Base-by-base conservation (phyloP, 2,113 vertebrate genomes). In the Lasiurus cinereus region DNA sequence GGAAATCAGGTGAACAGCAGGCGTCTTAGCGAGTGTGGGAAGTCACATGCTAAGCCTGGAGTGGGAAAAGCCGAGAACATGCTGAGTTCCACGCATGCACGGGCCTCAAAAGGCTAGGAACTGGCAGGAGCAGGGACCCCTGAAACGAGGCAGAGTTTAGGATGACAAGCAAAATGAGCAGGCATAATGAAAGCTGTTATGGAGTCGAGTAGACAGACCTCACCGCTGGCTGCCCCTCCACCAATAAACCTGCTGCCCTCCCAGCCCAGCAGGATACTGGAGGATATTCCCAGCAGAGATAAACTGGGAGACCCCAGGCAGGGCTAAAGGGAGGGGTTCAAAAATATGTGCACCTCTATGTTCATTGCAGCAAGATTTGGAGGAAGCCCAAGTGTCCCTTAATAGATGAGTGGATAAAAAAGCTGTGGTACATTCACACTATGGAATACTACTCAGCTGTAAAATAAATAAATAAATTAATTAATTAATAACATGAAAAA, bases 11-110 rank as follows among this genome's bases (percentile, higher is more conserved):
- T 67, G n/a, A 66, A 74, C 36, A 72, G 54, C 43, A 46, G 36
- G 5, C n/a, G 9, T 84, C 54, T 91, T 46, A 31, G 66, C 54
- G 39, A 50, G 43, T 1, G 4, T 50, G 39, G 56, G 73, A 85
- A 85, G 31, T 66, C 43, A 64, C 21, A 80, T 39, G 80, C 84
- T 91, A 56, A 76, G n/a, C 56, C 50, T 19, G 21, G 39, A 50
- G 39, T 5, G 2, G 33, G 29, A 70, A 79, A 76, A 73, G 31
- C 39, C 29, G 50, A 39, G 59, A 46, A 50, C n/a, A 14, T 31
- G 13, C 12, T 83, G 27, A 29, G 14, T 7, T 48, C 19, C 3
- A 3, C 8, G 59, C 14, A 14, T 0, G 0, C 14, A 11, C 0
- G 0, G 29, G 50, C 27, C 33, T 27, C 48, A 59, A 15, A 52